Conservation (phyloP, 1,140 invertebrate species). For the Protaetia brevitarsis region DNA sequence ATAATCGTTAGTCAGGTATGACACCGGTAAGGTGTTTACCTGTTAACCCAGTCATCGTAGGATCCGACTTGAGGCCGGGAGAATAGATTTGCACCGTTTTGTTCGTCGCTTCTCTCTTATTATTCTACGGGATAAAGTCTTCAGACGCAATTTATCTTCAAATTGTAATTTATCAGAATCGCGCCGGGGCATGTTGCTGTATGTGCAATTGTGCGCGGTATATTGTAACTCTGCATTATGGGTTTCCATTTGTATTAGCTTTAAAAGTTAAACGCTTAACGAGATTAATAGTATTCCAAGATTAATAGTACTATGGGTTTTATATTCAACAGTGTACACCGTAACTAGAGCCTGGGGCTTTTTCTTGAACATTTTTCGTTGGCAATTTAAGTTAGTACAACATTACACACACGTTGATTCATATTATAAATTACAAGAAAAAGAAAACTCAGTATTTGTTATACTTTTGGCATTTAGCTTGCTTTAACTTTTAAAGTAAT, state of each 20-base stretch:
- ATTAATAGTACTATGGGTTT: neutral
- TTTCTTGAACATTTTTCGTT: no score
- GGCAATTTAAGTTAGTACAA: no score
- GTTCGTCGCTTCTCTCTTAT: neutral
- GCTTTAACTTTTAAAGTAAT: no score
- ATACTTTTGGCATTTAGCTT: no score
- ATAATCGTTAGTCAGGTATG: conserved; percentile 16
- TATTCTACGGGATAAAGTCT: neutral
- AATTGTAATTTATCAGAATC: neutral
- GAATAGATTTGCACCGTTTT: neutral
- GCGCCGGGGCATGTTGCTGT: neutral
- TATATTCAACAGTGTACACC: neutral
- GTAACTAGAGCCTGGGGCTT: no score
- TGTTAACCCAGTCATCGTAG: conserved; percentile 18
- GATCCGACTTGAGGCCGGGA: neutral
- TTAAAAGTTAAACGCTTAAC: neutral
- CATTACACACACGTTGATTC: no score
- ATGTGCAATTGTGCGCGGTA: neutral
- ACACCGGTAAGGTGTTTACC: conserved; percentile 12
- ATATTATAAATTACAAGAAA: no score
- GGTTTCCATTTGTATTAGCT: neutral
- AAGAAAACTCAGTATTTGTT: no score
- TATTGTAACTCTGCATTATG: neutral
- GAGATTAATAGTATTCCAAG: neutral
- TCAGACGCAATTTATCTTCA: neutral